Evolutionary conservation across 2,888 invertebrate species (phyloP), one percentile per base, ranked within the genome.

Genomic region (Apamea epomidion): DNA sequence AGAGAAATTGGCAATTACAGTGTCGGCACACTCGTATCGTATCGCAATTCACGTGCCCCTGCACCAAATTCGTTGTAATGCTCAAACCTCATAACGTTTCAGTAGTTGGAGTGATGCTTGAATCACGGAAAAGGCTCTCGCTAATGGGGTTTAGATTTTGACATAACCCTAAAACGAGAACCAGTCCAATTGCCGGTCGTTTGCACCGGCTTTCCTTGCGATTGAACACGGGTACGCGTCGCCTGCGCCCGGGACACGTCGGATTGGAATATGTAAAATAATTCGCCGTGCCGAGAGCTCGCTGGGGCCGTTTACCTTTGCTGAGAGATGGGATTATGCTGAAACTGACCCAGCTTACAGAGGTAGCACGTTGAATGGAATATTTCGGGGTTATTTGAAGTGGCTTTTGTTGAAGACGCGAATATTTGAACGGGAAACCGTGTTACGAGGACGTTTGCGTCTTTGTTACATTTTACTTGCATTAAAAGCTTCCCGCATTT

Each of bases 201-300:
- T 86, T 86, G 86, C 74, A 81, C 85, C 77, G 85, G 81, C 85
- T 90, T 90, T 87, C 84, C 86, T 89, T 86, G 70, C 85, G 88
- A 88, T 89, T 82, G 84, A 89, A 90, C 90, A 86, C 76, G 82
- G 79, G 84, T 84, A 90, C 83, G 85, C 85, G 79, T 85, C 87
- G 87, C 85, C 77, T 73, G 73, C 81, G 83, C 88, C 86, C 87
- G 89, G 86, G 89, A 92, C 91, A 90, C 89, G 91, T 92, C 83
- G 90, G n/a, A 86, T 87, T 83, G 80, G 90, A 91, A 92, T 93
- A 93, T 92, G 93, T 93, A 92, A 93, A 93, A 91, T 93, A 92
- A 92, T 92, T 93, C 92, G 89, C 87, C 87, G 89, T 88, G 87
- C 89, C 88, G 91, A 90, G 87, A 85, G 88, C 87, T 90, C 81